A percentile compares a stretch with the other conserved stretches of the same genome.
Conservation (phyloP, 1,140 invertebrate species). For the Drosophila repletoides region DNA sequence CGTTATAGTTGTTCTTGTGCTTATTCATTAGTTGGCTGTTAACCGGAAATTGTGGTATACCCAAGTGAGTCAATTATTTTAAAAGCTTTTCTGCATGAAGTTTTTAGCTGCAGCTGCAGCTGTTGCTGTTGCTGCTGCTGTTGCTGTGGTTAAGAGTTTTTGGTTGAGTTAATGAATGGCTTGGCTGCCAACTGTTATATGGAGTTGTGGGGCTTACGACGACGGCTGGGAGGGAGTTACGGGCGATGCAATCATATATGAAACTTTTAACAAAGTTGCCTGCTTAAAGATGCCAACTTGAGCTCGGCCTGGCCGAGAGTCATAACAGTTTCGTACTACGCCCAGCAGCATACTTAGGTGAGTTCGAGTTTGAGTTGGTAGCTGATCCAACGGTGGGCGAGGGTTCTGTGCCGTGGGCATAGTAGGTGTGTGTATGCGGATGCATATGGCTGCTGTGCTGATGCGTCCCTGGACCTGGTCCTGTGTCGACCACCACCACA, state of each 20-base stretch:
- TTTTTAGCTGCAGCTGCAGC: slow-evolving; percentile 44
- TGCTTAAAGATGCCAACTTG: slow-evolving; percentile 34
- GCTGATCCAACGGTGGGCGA: slow-evolving; percentile 41
- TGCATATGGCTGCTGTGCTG: slow-evolving; percentile 42
- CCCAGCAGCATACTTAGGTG: slow-evolving; percentile 51
- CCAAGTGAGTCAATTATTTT: slow-evolving; percentile 81
- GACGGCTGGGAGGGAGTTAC: background rate
- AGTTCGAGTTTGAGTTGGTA: slow-evolving; percentile 35
- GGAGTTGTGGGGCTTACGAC: background rate
- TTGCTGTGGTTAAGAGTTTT: slow-evolving; percentile 54
- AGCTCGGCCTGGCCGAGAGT: slow-evolving; percentile 36
- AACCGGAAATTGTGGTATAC: slow-evolving; percentile 77
- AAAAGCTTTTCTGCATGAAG: slow-evolving; percentile 76
- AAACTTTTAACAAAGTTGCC: slow-evolving; percentile 45
- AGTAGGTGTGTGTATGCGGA: slow-evolving; percentile 58
- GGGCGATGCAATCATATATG: slow-evolving; percentile 30
- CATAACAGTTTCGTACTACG: background rate
- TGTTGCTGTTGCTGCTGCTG: slow-evolving; percentile 54
- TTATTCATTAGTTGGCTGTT: slow-evolving; percentile 74
- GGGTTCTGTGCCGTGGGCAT: slow-evolving; percentile 59
- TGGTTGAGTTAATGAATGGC: slow-evolving; percentile 61
- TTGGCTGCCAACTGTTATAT: background rate
- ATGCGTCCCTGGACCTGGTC: slow-evolving; percentile 26
- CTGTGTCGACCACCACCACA: slow-evolving; percentile 72
- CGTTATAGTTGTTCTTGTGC: slow-evolving; percentile 30